Evolutionary conservation across 2,113 vertebrate genomes (phyloP), one percentile per base, ranked within the genome.

Genomic region (Clarias gariepinus): DNA sequence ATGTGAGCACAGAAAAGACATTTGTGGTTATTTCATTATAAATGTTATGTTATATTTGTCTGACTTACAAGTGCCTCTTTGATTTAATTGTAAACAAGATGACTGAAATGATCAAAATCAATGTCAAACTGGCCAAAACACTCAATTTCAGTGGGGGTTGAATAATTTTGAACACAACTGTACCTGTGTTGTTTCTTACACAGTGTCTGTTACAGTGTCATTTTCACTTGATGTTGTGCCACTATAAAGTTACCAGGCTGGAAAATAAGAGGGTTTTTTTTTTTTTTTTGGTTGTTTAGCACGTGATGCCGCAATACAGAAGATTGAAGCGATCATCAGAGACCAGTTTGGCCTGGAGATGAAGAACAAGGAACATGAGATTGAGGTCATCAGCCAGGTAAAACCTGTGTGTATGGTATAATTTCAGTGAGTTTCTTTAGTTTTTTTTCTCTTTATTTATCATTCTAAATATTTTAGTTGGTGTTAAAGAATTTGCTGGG

Each of bases 331-430:
- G 33, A 99, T 99, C 92, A 98, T 99, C 89, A 98, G 96, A 90
- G 97, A 99, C 53, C 98, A 99, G 85, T 99, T 99, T 94, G 94
- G 96, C 0, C 91, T 99, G 6, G 98, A 99, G 94, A 97, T 99
- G 96, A 99, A 98, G 95, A 99, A 96, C 93, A 99, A 99, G 92
- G 98, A 99, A 85, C 98, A 99, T 81, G 98, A 99, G 93, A 99
- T 99, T 87, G 97, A 99, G 94, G 96, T 99, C 81, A 99, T 99
- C 82, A 97, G 97, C 90, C 98, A 99, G 97, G 98, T 99, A 96
- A 88, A 30, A 21, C 30, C 33, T 0, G 10, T 16, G 4, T 6
- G 71, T 83, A 33, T 23, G 8, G 19, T 79, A 5, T 77, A 55
- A 9, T 1, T 19, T 61, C 15, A 18, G 3, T 55, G 58, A 53